Percentiles rank a stretch among this genome's conserved stretches.
These are phyloP conservation scores for Pipistrellus nathusii DNA, from an alignment of 2,797 vertebrate species.

Conservation along the genomic window DNA sequence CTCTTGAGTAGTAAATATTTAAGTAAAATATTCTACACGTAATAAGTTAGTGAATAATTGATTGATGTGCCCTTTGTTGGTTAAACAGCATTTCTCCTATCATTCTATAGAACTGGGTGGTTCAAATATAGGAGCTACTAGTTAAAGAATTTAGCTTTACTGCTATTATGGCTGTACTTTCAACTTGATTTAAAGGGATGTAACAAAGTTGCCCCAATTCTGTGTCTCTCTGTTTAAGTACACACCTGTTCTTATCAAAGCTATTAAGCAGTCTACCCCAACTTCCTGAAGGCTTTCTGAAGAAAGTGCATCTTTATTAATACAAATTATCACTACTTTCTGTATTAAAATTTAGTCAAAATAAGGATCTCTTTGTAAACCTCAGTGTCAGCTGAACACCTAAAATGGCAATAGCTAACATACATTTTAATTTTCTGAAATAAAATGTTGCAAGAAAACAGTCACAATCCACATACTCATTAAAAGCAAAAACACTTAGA, in stretches of 20 bases:
- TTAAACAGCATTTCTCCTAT: conserved; percentile 38
- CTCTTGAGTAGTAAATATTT: background rate
- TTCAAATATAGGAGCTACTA: conserved; percentile 2
- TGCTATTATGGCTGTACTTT: background rate
- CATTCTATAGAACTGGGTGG: background rate
- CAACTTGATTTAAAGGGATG: background rate
- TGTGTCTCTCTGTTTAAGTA: background rate
- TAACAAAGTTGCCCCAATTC: background rate
- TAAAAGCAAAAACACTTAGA: background rate
- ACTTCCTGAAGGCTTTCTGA: conserved; percentile 1
- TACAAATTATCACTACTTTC: conserved; percentile 5
- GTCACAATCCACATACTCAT: background rate
- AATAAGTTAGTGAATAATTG: background rate
- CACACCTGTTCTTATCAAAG: background rate
- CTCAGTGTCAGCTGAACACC: background rate
- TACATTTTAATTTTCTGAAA: conserved; percentile 39
- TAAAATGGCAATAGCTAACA: background rate
- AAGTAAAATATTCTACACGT: background rate
- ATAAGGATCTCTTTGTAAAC: background rate
- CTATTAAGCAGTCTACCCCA: background rate
- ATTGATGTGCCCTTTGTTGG: background rate
- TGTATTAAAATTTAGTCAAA: background rate
- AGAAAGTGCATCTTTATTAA: background rate
- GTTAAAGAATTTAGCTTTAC: conserved; percentile 23
- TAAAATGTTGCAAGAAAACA: conserved; percentile 26